Evolutionary conservation across 2,113 vertebrate species (phyloP).

Genomic region (Ursus arctos): DNA sequence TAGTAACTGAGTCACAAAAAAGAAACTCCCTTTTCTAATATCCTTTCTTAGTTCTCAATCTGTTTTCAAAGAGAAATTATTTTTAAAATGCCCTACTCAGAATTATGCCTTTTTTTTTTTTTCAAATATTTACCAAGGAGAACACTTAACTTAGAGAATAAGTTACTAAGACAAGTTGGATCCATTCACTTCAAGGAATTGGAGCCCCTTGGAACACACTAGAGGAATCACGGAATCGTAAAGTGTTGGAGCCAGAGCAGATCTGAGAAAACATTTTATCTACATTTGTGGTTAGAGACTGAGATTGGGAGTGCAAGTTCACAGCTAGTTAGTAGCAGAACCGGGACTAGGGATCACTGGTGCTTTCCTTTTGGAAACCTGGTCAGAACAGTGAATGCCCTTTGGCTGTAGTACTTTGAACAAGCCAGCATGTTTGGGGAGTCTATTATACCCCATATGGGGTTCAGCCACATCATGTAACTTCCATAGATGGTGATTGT

Average conservation of each 20-base stretch:
- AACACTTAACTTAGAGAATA: background rate
- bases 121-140: background rate
- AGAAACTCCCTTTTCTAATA: background rate
- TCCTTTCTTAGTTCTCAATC: slow-evolving; percentile 10
- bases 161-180: background rate
- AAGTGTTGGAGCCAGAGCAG: background rate
- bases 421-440: background rate
- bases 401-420: background rate
- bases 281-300: background rate
- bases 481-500: slow-evolving; percentile 42
- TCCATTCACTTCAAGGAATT: background rate
- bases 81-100: slow-evolving; percentile 4
- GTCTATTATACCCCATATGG: background rate
- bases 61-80: slow-evolving; percentile 33
- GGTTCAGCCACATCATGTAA: background rate
- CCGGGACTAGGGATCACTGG: background rate
- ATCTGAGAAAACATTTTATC: background rate
- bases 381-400: background rate
- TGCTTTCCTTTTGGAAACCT: background rate
- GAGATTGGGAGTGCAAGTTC: background rate
- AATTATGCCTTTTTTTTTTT: background rate
- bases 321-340: background rate
- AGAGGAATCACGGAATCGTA: background rate
- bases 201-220: background rate
- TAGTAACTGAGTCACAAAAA: background rate